phyloP scores from a whole-genome alignment of 2,797 vertebrate species.

The Urosaurus nigricauda region DNA sequence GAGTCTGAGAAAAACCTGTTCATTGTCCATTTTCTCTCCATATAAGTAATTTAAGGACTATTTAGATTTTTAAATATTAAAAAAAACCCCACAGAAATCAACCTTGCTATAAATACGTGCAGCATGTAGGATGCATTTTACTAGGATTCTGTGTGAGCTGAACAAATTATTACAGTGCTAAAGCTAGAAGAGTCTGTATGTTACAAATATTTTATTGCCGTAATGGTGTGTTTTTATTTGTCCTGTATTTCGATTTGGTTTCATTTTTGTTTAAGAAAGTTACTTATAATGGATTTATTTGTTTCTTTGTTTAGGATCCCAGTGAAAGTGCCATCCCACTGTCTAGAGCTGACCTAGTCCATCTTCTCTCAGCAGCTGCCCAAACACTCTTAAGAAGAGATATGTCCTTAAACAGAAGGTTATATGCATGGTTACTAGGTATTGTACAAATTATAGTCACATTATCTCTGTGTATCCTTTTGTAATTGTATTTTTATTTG shows the following conservation, averaged over 20 bases:
- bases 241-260: neutral
- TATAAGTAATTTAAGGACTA: neutral
- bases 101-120: neutral
- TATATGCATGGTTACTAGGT: conserved; percentile 98
- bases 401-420: conserved; percentile 97
- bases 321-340: conserved; percentile 80
- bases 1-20: neutral
- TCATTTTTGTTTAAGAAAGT: neutral
- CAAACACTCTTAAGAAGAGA: conserved; percentile 95
- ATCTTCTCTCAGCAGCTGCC: conserved; percentile 87
- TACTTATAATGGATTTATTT: neutral
- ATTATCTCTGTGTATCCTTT: neutral
- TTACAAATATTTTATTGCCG: neutral
- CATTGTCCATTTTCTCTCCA: neutral
- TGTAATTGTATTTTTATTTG: neutral
- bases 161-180: neutral
- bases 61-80: neutral
- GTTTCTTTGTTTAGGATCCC: conserved; percentile 68
- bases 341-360: conserved; percentile 81
- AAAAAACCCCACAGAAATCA: neutral
- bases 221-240: neutral
- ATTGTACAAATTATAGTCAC: conserved; percentile 24
- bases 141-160: neutral
- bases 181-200: neutral
- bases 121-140: neutral